Evolutionary conservation across 2,797 vertebrate species (phyloP).

Genomic region (Mergus octosetaceus): DNA sequence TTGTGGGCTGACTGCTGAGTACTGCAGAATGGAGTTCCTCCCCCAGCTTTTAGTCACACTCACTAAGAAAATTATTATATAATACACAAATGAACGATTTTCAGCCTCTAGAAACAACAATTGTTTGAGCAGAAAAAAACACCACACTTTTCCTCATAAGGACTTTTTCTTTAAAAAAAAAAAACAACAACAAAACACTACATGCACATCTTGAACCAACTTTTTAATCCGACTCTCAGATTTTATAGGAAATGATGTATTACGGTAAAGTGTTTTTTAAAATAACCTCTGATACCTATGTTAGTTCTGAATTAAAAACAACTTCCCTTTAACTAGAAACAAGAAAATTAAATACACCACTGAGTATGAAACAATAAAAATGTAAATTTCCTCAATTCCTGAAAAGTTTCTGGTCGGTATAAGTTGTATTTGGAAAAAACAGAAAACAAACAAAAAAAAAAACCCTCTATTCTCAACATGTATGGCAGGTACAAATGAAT

Average conservation of each 20-base stretch:
- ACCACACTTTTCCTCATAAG: background rate
- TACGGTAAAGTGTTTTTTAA: background rate
- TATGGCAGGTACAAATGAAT: background rate
- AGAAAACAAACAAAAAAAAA: too few relatives aligned
- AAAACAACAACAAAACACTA: background rate
- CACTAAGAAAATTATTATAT: background rate
- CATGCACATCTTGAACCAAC: background rate
- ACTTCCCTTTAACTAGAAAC: background rate
- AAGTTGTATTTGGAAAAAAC: background rate
- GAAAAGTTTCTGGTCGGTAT: background rate
- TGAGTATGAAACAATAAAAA: background rate
- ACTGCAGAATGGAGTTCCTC: background rate
- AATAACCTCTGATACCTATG: background rate
- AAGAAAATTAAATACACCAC: background rate
- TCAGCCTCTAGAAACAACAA: background rate
- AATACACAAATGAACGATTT: background rate
- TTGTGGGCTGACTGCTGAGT: accelerated
- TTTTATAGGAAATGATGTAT: background rate
- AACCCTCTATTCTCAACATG: background rate
- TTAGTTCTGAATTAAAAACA: background rate
- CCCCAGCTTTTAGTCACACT: background rate
- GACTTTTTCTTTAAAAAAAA: background rate
- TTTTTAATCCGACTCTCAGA: background rate
- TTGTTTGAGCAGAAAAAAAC: background rate
- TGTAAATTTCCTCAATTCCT: background rate